These are phyloP conservation scores for Erythrocebus patas DNA, from an alignment of 2,113 vertebrate genomes.

Conservation along the genomic window DNA sequence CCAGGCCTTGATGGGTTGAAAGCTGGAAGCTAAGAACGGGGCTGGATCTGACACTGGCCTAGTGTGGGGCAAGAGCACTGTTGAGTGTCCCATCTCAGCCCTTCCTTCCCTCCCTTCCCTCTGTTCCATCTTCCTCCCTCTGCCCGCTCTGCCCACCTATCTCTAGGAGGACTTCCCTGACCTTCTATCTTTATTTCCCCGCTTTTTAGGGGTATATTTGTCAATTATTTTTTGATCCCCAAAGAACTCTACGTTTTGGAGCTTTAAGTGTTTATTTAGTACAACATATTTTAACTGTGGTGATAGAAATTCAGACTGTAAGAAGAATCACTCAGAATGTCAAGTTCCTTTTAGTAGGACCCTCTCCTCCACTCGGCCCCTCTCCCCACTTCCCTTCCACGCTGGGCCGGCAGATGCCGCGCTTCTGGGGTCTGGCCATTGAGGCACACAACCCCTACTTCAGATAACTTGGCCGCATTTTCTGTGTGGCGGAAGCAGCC, in stretches of 20 bases:
- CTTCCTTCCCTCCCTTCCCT: background rate
- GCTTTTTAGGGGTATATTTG: background rate
- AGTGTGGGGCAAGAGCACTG: too few species aligned
- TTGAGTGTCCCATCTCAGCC: background rate
- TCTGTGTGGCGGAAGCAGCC: background rate
- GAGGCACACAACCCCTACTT: accelerated
- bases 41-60: background rate
- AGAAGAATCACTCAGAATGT: background rate
- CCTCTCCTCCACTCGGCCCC: accelerated
- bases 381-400: accelerated
- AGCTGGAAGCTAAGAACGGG: background rate
- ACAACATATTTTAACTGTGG: background rate
- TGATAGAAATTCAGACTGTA: background rate
- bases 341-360: background rate
- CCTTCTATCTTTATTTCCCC: background rate
- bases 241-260: background rate
- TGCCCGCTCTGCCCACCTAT: background rate
- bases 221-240: background rate
- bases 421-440: background rate
- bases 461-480: accelerated
- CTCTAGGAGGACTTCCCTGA: background rate
- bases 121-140: accelerated
- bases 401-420: background rate
- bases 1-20: background rate
- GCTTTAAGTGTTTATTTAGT: background rate